These are phyloP conservation scores for Oreochromis tanganicae DNA, from an alignment of 2,113 vertebrate genomes.

Conservation along the genomic window DNA sequence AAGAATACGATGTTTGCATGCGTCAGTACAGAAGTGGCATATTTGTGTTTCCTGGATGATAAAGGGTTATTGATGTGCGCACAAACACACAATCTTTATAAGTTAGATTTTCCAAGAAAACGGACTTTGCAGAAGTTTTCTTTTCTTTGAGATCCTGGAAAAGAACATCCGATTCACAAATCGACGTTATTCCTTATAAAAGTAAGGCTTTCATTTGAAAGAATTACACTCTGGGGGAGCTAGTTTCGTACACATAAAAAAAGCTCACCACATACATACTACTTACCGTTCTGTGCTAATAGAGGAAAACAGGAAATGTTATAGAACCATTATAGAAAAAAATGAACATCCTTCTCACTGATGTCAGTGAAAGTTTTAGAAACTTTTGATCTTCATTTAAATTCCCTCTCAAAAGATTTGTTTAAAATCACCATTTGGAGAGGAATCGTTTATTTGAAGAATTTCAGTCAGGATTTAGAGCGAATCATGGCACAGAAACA, in stretches of 20 bases:
- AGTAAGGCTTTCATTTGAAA: neutral
- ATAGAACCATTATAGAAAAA: neutral
- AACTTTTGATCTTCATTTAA: neutral
- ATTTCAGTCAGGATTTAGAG: neutral
- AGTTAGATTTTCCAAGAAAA: neutral
- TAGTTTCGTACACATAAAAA: neutral
- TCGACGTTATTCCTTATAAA: neutral
- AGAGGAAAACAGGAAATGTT: neutral
- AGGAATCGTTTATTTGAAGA: neutral
- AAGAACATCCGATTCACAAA: neutral
- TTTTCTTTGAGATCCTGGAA: neutral
- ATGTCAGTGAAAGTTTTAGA: neutral
- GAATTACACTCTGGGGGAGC: neutral
- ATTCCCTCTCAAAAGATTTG: neutral
- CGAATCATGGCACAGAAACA: neutral
- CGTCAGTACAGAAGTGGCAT: neutral
- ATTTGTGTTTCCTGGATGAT: constrained; percentile 21
- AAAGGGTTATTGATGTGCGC: neutral
- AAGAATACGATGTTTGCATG: constrained; percentile 24
- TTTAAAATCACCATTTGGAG: neutral
- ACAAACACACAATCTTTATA: constrained; percentile 13
- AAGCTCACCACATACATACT: neutral
- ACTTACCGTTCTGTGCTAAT: neutral
- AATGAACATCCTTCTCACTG: neutral
- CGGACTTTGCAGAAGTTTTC: neutral